phyloP scores from a whole-genome alignment of 2,797 vertebrate genomes.

The Gallirallus australis region DNA sequence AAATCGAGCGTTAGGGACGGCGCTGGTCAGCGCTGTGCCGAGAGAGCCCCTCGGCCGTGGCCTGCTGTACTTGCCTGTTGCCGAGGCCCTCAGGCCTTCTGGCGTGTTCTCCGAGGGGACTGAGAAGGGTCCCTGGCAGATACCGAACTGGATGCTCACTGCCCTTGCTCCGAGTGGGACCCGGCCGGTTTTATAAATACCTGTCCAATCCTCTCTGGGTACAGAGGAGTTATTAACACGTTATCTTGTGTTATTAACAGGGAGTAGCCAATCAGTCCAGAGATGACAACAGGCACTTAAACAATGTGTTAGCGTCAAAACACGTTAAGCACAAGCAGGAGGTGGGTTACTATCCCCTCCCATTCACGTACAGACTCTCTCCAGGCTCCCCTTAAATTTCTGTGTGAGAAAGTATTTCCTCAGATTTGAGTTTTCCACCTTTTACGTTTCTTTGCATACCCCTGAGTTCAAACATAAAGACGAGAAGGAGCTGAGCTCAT shows the following conservation, averaged over 20 bases:
- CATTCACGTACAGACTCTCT: background rate
- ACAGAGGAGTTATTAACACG: background rate
- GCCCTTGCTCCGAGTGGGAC: background rate
- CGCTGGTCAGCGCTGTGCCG: background rate
- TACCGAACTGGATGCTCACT: background rate
- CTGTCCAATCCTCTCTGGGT: accelerated
- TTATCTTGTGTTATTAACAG: background rate
- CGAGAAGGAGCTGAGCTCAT: background rate
- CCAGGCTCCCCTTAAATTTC: background rate
- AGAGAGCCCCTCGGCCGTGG: background rate
- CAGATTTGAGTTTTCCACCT: background rate
- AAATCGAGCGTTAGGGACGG: background rate
- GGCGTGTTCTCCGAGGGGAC: background rate
- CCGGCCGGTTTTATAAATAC: background rate
- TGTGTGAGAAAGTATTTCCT: background rate
- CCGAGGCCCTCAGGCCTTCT: background rate
- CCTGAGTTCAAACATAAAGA: background rate
- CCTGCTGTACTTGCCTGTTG: accelerated
- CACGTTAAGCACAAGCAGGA: background rate
- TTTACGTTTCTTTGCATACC: background rate
- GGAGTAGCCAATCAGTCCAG: background rate
- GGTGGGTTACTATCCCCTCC: background rate
- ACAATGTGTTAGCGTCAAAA: background rate
- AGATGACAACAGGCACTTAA: background rate
- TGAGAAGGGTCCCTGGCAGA: background rate